Evolutionary conservation across 2,888 invertebrate species (phyloP).

Genomic region (Leptopterna dolabrata): DNA sequence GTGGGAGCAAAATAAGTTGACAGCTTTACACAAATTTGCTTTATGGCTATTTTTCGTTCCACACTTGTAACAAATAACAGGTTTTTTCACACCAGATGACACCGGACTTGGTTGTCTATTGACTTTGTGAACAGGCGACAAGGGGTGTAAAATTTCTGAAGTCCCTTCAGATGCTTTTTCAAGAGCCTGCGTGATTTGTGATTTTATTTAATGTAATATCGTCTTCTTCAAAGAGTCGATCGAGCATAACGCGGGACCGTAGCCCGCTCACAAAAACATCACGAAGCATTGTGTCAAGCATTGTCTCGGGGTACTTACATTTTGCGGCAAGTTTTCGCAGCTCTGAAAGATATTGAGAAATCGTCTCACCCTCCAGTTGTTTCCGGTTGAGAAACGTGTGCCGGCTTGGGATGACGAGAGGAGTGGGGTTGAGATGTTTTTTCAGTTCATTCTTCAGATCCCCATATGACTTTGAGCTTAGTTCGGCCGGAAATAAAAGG

Average conservation of each 20-base stretch:
- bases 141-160: background rate
- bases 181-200: slow-evolving; percentile 12
- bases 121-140: background rate
- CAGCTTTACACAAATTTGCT: background rate
- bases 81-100: background rate
- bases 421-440: slow-evolving; percentile 29
- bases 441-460: slow-evolving; percentile 10
- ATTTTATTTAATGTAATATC: background rate
- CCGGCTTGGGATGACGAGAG: slow-evolving; percentile 35
- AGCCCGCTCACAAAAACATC: slow-evolving; percentile 42
- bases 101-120: background rate
- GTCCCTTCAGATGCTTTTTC: slow-evolving; percentile 6
- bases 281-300: slow-evolving; percentile 15
- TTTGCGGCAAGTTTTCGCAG: slow-evolving; percentile 3
- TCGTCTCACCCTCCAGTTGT: slow-evolving; percentile 27
- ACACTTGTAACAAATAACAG: background rate
- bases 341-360: slow-evolving; percentile 12
- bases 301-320: slow-evolving; percentile 28
- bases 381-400: slow-evolving; percentile 36
- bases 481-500: slow-evolving; percentile 12
- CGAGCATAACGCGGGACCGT: slow-evolving; percentile 22
- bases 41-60: slow-evolving; percentile 5
- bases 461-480: background rate
- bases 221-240: slow-evolving; percentile 36
- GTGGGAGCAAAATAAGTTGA: background rate